phyloP scores from a whole-genome alignment of 2,113 vertebrate species.

The Lethenteron camtschaticum region DNA sequence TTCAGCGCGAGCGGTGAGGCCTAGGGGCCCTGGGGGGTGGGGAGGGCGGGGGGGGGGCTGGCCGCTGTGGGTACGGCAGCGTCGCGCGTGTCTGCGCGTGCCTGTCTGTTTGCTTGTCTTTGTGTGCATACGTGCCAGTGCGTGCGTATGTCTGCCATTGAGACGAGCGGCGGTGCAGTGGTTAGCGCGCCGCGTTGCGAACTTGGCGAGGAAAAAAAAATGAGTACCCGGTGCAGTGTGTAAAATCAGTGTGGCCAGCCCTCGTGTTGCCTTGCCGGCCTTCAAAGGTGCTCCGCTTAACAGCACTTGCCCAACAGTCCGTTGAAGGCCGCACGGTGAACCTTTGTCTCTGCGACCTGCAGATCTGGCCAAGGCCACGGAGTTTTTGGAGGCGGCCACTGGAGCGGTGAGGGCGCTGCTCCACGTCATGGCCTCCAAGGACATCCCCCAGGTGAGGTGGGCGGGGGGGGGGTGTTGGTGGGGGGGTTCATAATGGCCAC shows the following conservation, averaged over 20 bases:
- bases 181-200: no score
- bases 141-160: no score
- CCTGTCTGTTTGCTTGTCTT: no score
- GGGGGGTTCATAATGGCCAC: no score
- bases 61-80: constrained; percentile 5
- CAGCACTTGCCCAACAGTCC: background rate
- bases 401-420: constrained; percentile 68
- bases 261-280: no score
- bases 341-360: constrained; percentile 4
- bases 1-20: constrained; percentile 19
- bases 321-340: background rate
- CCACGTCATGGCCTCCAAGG: constrained; percentile 68
- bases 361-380: constrained; percentile 53
- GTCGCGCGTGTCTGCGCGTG: background rate
- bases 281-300: no score
- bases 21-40: no score
- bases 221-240: no score
- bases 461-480: no score
- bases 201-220: no score
- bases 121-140: no score
- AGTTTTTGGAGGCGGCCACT: constrained; percentile 76
- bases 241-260: background rate
- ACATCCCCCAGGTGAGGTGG: constrained; percentile 57
- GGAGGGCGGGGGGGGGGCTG: constrained; percentile 25
- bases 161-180: no score